phyloP scores from a whole-genome alignment of 2,888 invertebrate species.

The Branchipolynoe longqiensis region DNA sequence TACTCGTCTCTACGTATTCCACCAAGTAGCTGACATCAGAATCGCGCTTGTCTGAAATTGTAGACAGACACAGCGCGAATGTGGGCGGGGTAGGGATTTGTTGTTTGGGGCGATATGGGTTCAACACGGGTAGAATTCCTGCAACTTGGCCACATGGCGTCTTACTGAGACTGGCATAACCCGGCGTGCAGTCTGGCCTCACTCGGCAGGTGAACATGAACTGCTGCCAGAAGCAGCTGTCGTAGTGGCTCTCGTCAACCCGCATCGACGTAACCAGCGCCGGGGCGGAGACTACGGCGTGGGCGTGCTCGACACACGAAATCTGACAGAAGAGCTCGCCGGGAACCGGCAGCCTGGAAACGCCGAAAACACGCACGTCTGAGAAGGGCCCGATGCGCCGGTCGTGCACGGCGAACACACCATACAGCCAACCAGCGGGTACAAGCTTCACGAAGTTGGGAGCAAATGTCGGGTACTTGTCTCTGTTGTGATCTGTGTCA shows the following conservation, averaged over 20 bases:
- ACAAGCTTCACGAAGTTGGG: background rate
- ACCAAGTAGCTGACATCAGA: background rate
- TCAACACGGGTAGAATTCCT: background rate
- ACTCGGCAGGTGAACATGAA: constrained; percentile 4
- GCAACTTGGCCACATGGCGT: background rate
- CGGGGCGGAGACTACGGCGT: background rate
- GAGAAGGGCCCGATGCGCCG: constrained; percentile 1
- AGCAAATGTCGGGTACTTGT: background rate
- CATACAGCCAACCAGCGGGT: constrained; percentile 16
- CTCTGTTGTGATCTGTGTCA: too few species aligned
- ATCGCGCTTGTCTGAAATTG: background rate
- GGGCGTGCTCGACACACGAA: constrained; percentile 13
- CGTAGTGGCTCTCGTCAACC: background rate
- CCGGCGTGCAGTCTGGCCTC: background rate
- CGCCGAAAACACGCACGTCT: background rate
- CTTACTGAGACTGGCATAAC: constrained; percentile 14
- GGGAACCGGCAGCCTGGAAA: background rate
- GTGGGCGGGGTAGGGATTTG: background rate
- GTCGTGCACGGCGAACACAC: background rate
- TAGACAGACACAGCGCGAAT: constrained; percentile 5
- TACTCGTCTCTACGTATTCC: constrained; percentile 7
- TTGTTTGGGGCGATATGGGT: background rate
- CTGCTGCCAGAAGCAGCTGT: constrained; percentile 28
- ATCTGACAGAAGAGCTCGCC: constrained; percentile 35
- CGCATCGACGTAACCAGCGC: background rate